phyloP scores from a whole-genome alignment of 2,113 vertebrate genomes.

The Tinamus guttatus region DNA sequence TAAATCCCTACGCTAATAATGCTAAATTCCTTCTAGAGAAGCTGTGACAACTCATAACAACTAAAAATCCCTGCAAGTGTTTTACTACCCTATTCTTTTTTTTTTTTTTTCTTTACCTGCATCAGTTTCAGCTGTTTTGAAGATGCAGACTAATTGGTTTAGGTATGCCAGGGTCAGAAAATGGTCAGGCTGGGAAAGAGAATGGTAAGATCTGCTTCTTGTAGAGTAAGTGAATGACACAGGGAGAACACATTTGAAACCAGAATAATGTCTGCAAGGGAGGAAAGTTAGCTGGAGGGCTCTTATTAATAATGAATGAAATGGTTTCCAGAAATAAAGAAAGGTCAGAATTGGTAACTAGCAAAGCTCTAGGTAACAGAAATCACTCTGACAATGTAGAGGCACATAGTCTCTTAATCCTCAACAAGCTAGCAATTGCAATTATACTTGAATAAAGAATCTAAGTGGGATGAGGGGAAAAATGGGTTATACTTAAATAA shows the following conservation, averaged over 20 bases:
- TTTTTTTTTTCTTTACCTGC: no score
- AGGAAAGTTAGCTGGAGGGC: slow-evolving; percentile 26
- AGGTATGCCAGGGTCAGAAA: background rate
- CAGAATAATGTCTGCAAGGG: background rate
- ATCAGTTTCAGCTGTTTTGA: background rate
- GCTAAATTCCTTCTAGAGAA: background rate
- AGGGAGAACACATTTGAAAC: slow-evolving; percentile 22
- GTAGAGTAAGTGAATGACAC: background rate
- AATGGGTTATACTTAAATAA: slow-evolving; percentile 32
- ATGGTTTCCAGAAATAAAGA: slow-evolving; percentile 45
- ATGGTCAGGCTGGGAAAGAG: background rate
- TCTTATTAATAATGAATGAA: slow-evolving; percentile 49
- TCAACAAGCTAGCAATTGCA: background rate
- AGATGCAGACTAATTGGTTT: background rate
- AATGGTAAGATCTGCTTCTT: background rate
- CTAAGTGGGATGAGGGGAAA: background rate
- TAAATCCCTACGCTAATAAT: background rate
- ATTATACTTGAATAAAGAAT: background rate
- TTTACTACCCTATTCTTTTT: background rate
- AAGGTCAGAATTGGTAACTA: background rate
- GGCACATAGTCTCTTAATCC: background rate
- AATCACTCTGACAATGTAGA: background rate
- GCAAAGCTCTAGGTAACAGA: background rate
- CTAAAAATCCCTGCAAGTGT: background rate
- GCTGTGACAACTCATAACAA: background rate